Evolutionary conservation across 2,113 vertebrate genomes (phyloP).

Genomic region (Megalops atlanticus): DNA sequence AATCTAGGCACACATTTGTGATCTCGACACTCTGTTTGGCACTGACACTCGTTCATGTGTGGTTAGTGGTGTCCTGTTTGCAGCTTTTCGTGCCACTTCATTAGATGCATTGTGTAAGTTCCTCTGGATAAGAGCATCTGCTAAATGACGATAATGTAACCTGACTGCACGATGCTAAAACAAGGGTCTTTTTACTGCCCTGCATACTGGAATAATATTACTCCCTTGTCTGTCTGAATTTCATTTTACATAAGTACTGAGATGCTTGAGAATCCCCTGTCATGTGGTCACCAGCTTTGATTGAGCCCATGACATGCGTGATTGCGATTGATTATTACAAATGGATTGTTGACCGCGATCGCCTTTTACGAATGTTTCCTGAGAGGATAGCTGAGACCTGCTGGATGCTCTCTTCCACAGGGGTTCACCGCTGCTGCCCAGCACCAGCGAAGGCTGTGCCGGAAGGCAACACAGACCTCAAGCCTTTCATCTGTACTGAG

Average conservation of each 20-base stretch:
- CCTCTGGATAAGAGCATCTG: too few relatives aligned
- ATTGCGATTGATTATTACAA: too few relatives aligned
- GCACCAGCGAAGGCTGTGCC: conserved; percentile 76
- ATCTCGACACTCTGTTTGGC: too few relatives aligned
- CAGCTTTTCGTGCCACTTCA: too few relatives aligned
- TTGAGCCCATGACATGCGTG: conserved; percentile 63
- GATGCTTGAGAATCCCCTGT: conserved; percentile 64
- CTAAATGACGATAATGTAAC: too few relatives aligned
- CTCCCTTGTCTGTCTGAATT: not conserved
- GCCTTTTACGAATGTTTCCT: conserved; percentile 54
- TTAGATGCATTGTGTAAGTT: too few relatives aligned
- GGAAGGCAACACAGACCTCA: conserved; percentile 62
- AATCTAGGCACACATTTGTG: too few relatives aligned
- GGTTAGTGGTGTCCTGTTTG: too few relatives aligned
- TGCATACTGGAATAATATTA: too few relatives aligned
- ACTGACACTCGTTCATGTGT: too few relatives aligned
- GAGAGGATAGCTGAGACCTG: not conserved
- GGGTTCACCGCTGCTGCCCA: conserved; percentile 73
- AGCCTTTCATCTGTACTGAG: conserved; percentile 71
- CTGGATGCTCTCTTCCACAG: conserved; percentile 53
- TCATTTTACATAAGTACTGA: conserved; percentile 62
- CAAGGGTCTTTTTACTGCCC: too few relatives aligned
- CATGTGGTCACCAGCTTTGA: conserved; percentile 63
- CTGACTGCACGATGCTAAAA: too few relatives aligned
- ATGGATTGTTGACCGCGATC: conserved; percentile 22